Evolutionary conservation across 2,113 vertebrate species (phyloP).

Genomic region (Sylvia atricapilla): DNA sequence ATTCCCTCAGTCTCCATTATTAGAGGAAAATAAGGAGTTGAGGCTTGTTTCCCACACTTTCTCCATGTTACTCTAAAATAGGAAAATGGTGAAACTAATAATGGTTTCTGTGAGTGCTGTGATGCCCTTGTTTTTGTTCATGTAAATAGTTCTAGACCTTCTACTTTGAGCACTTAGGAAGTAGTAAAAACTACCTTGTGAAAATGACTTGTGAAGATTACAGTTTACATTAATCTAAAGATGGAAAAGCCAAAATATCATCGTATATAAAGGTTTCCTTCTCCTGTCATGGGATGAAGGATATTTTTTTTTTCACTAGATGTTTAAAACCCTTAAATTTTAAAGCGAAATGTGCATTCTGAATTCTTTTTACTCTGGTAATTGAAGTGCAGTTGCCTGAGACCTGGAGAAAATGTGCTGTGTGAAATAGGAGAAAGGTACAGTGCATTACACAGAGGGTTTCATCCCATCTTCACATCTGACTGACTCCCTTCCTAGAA

Average conservation of each 20-base stretch:
- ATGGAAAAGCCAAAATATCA: not conserved
- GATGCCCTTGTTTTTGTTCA: not conserved
- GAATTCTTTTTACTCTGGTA: not conserved
- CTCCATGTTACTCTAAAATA: not conserved
- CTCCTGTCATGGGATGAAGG: not conserved
- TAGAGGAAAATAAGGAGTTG: not conserved
- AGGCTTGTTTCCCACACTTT: not conserved
- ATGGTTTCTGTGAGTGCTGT: not conserved
- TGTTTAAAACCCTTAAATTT: conserved; percentile 16
- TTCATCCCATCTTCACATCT: not conserved
- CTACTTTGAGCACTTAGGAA: not conserved
- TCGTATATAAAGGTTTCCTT: not conserved
- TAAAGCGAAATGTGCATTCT: not conserved
- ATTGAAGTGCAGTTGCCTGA: not conserved
- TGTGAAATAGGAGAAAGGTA: not conserved
- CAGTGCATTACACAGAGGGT: not conserved
- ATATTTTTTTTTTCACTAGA: not conserved
- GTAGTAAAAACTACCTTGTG: not conserved
- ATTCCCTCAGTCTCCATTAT: not conserved
- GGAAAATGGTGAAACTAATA: not conserved
- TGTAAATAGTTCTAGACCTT: not conserved
- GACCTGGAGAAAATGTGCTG: not conserved
- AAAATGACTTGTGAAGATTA: not conserved
- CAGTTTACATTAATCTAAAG: not conserved
- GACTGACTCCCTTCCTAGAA: not conserved